Base-by-base conservation (phyloP, 2,113 vertebrate genomes). In the Gallinago undulata region DNA sequence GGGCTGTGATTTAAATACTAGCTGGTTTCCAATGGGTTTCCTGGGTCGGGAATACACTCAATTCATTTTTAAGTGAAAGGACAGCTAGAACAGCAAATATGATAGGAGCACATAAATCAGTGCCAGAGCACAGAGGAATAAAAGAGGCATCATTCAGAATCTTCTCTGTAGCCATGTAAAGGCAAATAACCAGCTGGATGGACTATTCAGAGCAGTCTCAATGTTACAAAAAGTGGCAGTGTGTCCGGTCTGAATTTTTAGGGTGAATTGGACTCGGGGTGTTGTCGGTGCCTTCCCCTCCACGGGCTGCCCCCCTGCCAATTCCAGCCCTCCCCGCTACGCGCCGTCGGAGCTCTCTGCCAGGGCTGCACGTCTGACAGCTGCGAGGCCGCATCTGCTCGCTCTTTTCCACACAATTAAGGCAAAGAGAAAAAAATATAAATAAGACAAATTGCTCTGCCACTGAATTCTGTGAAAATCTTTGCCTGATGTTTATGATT, bases 1-100 rank as follows among this genome's bases (percentile, higher is more conserved):
- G 94, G 92, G 75, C 74, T 73, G 87, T 90, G 96, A 94, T 92
- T 91, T 94, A 94, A 87, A 87, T 85, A 93, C 68, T 92, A 25
- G 57, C 56, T 72, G 31, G 10, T 90, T 95, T 96, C 35, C 85
- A 75, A 0, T 45, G 62, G 11, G 23, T 83, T 93, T 83, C 24
- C 39, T 75, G 74, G 59, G n/a, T 84, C 51, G 64, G 24, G 30
- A 87, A 79, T 82, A 41, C 24, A 68, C 50, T 55, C 22, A 76
- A 62, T 93, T 77, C 7, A 72, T 93, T 87, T 96, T 90, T 72
- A 94, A 95, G n/a, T 60, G 82, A 81, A 82, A 73, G 90, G 28
- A 73, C 74, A 83, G 60, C 48, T 82, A 4, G 55, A 90, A 70
- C 27, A 62, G 47, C 41, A 94, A 66, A 22, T 66, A 31, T 35